Evolutionary conservation across 1,140 invertebrate species (phyloP).

Genomic region (Lepidurus couesii): DNA sequence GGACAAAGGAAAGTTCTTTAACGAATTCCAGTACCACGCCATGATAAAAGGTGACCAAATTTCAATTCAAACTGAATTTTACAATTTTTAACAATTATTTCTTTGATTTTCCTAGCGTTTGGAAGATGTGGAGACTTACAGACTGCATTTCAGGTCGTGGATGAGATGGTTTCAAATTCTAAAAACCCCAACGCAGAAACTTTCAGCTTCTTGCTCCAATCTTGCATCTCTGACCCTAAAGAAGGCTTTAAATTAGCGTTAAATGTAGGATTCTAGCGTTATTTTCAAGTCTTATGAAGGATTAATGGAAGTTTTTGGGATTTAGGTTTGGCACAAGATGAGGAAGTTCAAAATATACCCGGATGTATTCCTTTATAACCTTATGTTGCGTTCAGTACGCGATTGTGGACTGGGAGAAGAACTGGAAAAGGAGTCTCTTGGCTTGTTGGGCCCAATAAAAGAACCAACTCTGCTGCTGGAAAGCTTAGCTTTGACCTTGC

Average conservation of each 20-base stretch:
- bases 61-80: constrained; percentile 31
- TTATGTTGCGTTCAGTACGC: constrained; percentile 66
- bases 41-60: constrained; percentile 65
- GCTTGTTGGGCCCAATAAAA: background rate
- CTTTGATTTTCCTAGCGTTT: constrained; percentile 55
- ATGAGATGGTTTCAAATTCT: constrained; percentile 65
- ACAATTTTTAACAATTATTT: constrained; percentile 27
- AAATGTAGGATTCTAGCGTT: constrained; percentile 31
- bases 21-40: constrained; percentile 72
- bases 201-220: constrained; percentile 72
- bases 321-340: constrained; percentile 76
- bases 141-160: constrained; percentile 70
- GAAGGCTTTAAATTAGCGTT: constrained; percentile 73
- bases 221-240: constrained; percentile 67
- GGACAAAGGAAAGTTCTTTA: constrained; percentile 61
- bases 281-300: constrained; percentile 26
- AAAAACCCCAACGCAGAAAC: constrained; percentile 61
- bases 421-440: constrained; percentile 42
- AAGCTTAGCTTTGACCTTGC: background rate
- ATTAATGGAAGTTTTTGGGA: constrained; percentile 34
- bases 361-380: constrained; percentile 68
- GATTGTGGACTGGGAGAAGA: constrained; percentile 71
- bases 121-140: constrained; percentile 67
- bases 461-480: background rate
- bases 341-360: constrained; percentile 57